Percentiles rank a stretch among this genome's conserved stretches.
Conservation (phyloP, 2,113 vertebrate genomes). For the Spea multiplicata region DNA sequence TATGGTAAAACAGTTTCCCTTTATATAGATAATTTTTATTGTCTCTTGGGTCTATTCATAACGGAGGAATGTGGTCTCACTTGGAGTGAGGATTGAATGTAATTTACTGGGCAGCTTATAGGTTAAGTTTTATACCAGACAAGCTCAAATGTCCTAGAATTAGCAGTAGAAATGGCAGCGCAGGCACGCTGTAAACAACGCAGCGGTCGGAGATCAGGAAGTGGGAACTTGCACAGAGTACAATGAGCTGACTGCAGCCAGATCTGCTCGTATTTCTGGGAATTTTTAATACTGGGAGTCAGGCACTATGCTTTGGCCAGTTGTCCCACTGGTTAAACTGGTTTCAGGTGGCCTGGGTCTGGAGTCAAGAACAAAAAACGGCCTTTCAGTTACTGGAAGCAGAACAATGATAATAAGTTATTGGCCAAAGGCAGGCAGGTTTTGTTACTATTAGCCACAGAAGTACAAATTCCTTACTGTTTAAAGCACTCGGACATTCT, state of each 20-base stretch:
- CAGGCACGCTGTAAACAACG: background rate
- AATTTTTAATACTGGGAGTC: background rate
- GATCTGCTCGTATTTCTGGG: background rate
- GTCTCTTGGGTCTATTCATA: background rate
- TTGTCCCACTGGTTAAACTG: background rate
- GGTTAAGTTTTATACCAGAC: background rate
- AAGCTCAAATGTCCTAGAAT: background rate
- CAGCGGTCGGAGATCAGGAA: background rate
- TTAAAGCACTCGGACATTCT: too few relatives aligned
- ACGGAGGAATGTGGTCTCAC: background rate
- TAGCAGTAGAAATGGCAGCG: background rate
- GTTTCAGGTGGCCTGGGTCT: background rate
- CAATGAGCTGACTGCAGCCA: slow-evolving; percentile 16
- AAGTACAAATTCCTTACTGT: too few relatives aligned
- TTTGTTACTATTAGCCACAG: too few relatives aligned
- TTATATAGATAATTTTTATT: background rate
- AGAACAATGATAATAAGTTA: background rate
- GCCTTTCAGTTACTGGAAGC: background rate
- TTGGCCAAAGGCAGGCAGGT: background rate
- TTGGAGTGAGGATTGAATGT: background rate
- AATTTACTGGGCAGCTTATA: background rate
- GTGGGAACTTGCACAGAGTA: background rate
- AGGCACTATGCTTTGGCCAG: background rate
- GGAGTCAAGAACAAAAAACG: background rate
- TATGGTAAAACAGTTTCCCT: background rate